Percentiles rank a stretch among this genome's conserved stretches.
Evolutionary conservation across 2,113 vertebrate genomes (phyloP).

Genomic region (Tonatia bakeri): DNA sequence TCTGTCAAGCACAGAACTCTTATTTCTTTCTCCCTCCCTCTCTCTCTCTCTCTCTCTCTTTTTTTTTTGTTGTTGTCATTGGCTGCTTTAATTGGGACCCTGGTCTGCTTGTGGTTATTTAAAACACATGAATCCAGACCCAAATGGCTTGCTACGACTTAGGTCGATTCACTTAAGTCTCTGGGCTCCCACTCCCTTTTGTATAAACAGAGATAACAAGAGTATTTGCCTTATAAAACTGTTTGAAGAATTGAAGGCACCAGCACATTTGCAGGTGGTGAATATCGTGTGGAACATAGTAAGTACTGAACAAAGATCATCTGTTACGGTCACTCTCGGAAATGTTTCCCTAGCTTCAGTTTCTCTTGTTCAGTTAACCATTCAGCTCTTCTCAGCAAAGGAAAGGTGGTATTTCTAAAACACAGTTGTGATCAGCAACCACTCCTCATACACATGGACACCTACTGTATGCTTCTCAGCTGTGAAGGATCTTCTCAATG

Average conservation of each 20-base stretch:
- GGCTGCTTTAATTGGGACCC: neutral
- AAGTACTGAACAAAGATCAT: neutral
- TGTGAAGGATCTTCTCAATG: neutral
- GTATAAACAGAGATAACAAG: neutral
- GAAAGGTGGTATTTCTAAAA: neutral
- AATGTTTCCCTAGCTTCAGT: neutral
- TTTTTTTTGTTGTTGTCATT: neutral
- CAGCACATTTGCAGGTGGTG: neutral
- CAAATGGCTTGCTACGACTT: neutral
- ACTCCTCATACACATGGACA: too few species aligned
- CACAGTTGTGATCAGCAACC: neutral
- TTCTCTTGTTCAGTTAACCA: neutral
- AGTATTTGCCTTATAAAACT: neutral
- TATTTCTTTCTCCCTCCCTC: too few species aligned
- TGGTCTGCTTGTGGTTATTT: neutral
- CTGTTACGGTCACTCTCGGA: neutral
- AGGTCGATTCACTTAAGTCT: neutral
- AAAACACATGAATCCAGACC: neutral
- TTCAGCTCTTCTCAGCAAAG: neutral
- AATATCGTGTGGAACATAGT: neutral
- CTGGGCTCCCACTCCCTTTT: neutral
- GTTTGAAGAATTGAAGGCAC: neutral
- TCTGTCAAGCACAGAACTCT: neutral
- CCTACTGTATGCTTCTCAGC: neutral
- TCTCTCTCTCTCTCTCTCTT: too few species aligned